Conservation (phyloP, 1,140 invertebrate genomes). For the Stenopsyche tienmushanensis region DNA sequence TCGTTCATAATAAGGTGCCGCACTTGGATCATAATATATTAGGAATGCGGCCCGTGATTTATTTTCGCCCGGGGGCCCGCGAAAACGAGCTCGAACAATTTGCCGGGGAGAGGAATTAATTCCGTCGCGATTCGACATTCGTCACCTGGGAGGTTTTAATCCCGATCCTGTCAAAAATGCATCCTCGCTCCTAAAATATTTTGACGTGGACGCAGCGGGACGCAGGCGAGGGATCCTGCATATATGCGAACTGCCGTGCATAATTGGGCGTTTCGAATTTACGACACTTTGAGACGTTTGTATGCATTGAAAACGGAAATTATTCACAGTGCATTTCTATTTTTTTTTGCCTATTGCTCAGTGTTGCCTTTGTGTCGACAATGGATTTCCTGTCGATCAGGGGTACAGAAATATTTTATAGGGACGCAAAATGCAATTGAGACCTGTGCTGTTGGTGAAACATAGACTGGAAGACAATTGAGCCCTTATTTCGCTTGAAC, state of each 20-base stretch:
- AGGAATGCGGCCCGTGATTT: not conserved
- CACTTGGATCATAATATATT: not conserved
- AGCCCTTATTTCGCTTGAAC: too few relatives aligned
- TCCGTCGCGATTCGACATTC: too few relatives aligned
- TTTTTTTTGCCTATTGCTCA: not conserved
- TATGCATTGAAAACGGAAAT: too few relatives aligned
- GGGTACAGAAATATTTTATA: not conserved
- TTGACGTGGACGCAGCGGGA: slow-evolving; percentile 24
- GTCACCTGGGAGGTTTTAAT: too few relatives aligned
- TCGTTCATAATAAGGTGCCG: not conserved
- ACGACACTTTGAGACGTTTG: not conserved
- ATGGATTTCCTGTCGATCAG: not conserved
- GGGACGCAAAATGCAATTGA: too few relatives aligned
- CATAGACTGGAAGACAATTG: too few relatives aligned
- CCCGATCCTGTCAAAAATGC: not conserved
- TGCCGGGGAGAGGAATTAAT: too few relatives aligned
- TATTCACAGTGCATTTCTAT: slow-evolving; percentile 1
- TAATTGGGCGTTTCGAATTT: slow-evolving; percentile 14
- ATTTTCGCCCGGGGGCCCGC: not conserved
- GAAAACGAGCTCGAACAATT: too few relatives aligned
- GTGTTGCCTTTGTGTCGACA: not conserved
- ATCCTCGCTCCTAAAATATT: slow-evolving; percentile 18
- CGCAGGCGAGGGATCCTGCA: too few relatives aligned
- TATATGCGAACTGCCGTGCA: slow-evolving; percentile 8
- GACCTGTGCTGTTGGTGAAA: too few relatives aligned